phyloP scores from a whole-genome alignment of 2,797 vertebrate species.

The Australoheros facetus region DNA sequence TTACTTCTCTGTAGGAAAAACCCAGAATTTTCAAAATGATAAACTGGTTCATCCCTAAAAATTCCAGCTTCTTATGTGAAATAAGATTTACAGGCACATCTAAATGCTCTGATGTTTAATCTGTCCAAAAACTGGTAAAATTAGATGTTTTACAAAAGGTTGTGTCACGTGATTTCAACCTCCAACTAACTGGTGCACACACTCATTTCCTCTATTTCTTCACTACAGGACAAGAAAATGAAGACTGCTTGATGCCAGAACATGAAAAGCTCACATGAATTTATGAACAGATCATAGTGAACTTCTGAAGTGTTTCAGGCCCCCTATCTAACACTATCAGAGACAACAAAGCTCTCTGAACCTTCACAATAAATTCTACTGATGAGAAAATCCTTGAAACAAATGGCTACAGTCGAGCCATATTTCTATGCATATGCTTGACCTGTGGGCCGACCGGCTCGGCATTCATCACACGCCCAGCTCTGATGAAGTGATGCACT shows the following conservation, averaged over 20 bases:
- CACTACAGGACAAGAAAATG: neutral
- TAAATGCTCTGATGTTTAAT: neutral
- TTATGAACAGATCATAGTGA: neutral
- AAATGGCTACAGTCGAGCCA: neutral
- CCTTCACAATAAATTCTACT: neutral
- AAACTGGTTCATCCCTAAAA: too few species aligned
- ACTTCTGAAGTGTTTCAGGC: too few species aligned
- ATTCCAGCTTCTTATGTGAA: too few species aligned
- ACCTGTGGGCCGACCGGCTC: conserved; percentile 12
- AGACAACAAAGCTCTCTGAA: neutral
- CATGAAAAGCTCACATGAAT: neutral
- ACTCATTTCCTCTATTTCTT: neutral
- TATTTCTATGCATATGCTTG: conserved; percentile 15
- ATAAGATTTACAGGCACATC: neutral
- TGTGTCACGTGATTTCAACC: neutral
- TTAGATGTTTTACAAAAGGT: neutral
- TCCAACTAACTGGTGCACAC: neutral
- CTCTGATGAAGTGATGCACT: neutral
- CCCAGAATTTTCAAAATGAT: too few species aligned
- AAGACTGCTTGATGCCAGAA: neutral
- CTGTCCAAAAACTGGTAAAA: neutral
- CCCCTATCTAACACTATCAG: neutral
- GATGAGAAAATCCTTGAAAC: neutral
- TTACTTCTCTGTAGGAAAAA: too few species aligned
- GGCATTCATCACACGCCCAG: conserved; percentile 2